Conservation (phyloP, 2,888 invertebrate genomes). For the Heliconius aoede region DNA sequence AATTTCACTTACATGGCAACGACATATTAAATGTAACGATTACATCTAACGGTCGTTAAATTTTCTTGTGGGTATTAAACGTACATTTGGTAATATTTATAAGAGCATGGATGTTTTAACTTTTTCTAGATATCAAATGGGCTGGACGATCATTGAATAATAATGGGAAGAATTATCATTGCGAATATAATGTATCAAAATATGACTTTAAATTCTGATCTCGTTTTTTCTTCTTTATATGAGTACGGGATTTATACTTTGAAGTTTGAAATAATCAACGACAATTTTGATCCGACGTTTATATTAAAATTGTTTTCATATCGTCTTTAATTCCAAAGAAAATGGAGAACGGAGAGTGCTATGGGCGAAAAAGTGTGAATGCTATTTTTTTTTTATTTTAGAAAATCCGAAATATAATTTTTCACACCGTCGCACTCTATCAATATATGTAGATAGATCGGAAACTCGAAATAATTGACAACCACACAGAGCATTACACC, state of each 20-base stretch:
- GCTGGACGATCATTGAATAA: conserved; percentile 6
- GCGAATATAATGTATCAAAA: background rate
- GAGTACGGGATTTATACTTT: background rate
- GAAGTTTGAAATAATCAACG: background rate
- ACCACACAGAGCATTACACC: conserved; percentile 7
- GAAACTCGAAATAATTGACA: background rate
- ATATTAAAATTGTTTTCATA: too few species aligned
- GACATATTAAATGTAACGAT: too few species aligned
- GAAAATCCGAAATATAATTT: background rate
- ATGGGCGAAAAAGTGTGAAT: too few species aligned
- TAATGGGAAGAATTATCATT: conserved; percentile 12
- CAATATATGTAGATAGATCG: background rate
- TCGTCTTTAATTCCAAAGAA: too few species aligned
- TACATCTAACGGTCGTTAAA: background rate
- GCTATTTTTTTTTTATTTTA: background rate
- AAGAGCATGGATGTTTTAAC: conserved; percentile 1
- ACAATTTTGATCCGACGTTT: too few species aligned
- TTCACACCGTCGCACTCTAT: background rate
- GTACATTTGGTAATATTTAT: conserved; percentile 2
- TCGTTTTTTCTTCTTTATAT: background rate
- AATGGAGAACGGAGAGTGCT: too few species aligned
- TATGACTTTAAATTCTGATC: conserved; percentile 2
- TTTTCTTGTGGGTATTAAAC: background rate
- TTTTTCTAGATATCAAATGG: conserved; percentile 18
- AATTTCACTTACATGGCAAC: too few species aligned